These are phyloP conservation scores for Platycnemis pennipes DNA, from an alignment of 2,888 invertebrate genomes.

Conservation along the genomic window DNA sequence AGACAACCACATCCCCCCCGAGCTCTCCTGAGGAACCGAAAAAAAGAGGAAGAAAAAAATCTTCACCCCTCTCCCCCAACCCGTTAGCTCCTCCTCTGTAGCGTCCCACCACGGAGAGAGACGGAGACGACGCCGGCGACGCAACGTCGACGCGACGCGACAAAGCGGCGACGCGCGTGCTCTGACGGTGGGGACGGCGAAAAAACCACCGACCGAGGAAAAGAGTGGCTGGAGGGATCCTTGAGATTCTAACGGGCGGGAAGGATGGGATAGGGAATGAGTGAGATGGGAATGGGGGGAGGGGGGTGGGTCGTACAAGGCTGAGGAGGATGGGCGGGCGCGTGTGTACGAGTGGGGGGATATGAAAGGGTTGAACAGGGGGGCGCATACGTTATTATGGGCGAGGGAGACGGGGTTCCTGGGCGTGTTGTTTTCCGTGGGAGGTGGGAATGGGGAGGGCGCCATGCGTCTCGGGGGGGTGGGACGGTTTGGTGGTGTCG, in stretches of 20 bases:
- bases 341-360: not conserved
- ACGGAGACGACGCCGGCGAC: not conserved
- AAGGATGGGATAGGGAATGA: not conserved
- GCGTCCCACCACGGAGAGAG: not conserved
- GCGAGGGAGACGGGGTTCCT: not conserved
- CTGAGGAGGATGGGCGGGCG: not conserved
- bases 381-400: not conserved
- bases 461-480: not conserved
- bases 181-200: slow-evolving; percentile 37
- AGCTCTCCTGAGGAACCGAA: not conserved
- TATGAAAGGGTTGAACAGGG: not conserved
- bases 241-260: slow-evolving; percentile 15
- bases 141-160: not conserved
- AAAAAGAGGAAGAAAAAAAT: not conserved
- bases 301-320: not conserved
- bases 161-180: slow-evolving; percentile 32
- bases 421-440: not conserved
- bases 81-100: not conserved
- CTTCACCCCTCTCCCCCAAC: not conserved
- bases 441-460: not conserved
- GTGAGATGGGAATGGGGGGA: not conserved
- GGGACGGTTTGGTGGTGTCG: not conserved
- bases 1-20: not conserved
- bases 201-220: slow-evolving; percentile 38
- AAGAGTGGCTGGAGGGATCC: slow-evolving; percentile 23